phyloP scores from a whole-genome alignment of 2,113 vertebrate species.

The Oncorhynchus keta region DNA sequence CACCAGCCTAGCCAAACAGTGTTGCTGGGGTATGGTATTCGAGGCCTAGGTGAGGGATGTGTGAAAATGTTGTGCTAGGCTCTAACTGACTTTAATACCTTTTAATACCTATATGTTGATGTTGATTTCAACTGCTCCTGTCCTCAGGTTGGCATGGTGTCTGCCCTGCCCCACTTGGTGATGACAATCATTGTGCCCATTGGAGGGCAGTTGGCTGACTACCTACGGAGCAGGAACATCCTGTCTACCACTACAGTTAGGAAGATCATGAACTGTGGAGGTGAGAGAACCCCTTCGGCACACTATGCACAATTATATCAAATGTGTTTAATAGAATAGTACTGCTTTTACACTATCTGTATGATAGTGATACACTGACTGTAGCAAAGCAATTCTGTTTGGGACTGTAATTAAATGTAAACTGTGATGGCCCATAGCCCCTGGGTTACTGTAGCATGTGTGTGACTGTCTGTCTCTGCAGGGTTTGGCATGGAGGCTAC shows the following conservation, averaged over 20 bases:
- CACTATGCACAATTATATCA: neutral
- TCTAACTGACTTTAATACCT: neutral
- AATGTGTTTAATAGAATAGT: neutral
- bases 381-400: neutral
- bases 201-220: constrained; percentile 95
- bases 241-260: constrained; percentile 93
- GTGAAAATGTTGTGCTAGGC: neutral
- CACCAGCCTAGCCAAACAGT: neutral
- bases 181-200: constrained; percentile 99
- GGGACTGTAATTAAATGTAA: constrained; percentile 60
- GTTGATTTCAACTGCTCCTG: neutral
- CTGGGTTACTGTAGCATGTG: constrained; percentile 27
- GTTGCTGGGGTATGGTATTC: neutral
- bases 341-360: neutral
- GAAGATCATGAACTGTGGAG: constrained; percentile 99
- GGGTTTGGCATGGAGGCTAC: constrained; percentile 99
- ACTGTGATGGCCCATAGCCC: constrained; percentile 44
- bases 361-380: neutral
- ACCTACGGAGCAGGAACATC: constrained; percentile 90
- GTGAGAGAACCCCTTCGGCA: constrained; percentile 66
- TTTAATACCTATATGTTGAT: neutral
- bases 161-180: constrained; percentile 94
- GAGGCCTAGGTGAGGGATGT: neutral
- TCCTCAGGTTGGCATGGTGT: constrained; percentile 90
- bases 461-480: constrained; percentile 64